A percentile compares a stretch with the other conserved stretches of the same genome.
These are phyloP conservation scores for Tricholauxania praeusta DNA, from an alignment of 2,888 invertebrate genomes.

Conservation along the genomic window DNA sequence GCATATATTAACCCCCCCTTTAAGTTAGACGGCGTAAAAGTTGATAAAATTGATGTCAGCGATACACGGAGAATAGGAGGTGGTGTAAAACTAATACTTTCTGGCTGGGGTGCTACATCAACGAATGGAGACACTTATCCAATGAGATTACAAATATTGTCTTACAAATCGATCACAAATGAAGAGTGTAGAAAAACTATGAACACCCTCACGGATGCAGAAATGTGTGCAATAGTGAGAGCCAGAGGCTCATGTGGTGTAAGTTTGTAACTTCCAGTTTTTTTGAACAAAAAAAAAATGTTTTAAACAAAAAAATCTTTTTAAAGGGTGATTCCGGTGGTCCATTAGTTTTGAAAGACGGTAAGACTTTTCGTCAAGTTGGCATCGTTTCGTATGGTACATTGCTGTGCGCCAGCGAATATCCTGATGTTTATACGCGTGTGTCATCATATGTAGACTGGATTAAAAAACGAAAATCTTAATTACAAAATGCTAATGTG, in stretches of 20 bases:
- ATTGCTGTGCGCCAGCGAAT: constrained; percentile 61
- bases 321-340: constrained; percentile 67
- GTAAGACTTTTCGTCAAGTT: constrained; percentile 59
- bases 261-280: constrained; percentile 42
- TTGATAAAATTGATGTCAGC: constrained; percentile 66
- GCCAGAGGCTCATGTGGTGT: constrained; percentile 67
- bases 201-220: constrained; percentile 62
- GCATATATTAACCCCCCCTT: constrained; percentile 61
- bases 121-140: constrained; percentile 63
- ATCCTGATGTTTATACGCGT: constrained; percentile 65
- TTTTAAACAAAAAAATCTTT: background rate
- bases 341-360: constrained; percentile 62
- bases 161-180: constrained; percentile 62
- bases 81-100: constrained; percentile 56
- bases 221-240: constrained; percentile 64
- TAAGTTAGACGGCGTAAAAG: constrained; percentile 55
- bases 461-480: constrained; percentile 58
- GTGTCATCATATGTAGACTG: constrained; percentile 64
- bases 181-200: constrained; percentile 57
- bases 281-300: background rate
- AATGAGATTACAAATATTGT: constrained; percentile 58
- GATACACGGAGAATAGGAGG: constrained; percentile 56
- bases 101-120: constrained; percentile 65
- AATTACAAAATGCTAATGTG: too few relatives aligned
- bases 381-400: constrained; percentile 68